Evolutionary conservation across 2,113 vertebrate genomes (phyloP).

Genomic region (Microtus oregoni): DNA sequence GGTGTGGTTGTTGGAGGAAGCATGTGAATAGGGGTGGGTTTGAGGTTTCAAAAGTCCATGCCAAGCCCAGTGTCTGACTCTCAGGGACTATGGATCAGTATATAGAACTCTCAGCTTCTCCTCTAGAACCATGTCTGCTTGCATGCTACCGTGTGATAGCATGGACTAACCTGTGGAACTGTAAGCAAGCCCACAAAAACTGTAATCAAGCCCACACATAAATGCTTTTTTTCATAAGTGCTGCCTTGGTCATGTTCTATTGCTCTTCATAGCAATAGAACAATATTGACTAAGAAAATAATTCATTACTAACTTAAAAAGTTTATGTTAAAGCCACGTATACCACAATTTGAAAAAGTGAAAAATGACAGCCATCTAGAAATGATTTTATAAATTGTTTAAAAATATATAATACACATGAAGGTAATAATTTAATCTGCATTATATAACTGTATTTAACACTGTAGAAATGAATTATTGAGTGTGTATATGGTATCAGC

Average conservation of each 20-base stretch:
- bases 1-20: not conserved
- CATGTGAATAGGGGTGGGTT: not conserved
- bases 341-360: not conserved
- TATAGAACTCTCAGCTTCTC: not conserved
- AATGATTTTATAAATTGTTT: conserved; percentile 33
- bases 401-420: not conserved
- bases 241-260: not conserved
- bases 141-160: not conserved
- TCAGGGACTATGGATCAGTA: not conserved
- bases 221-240: not conserved
- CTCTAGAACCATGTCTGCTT: not conserved
- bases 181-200: no score
- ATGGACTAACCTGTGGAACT: not conserved
- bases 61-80: not conserved
- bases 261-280: not conserved
- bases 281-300: not conserved
- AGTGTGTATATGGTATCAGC: not conserved
- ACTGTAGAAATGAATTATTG: not conserved
- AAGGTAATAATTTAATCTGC: not conserved
- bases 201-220: not conserved
- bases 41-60: not conserved
- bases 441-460: conserved; percentile 1
- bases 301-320: conserved; percentile 31
- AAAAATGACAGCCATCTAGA: not conserved
- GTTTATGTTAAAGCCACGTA: not conserved